phyloP scores from a whole-genome alignment of 2,888 invertebrate species.

The Hypomecis punctinalis region DNA sequence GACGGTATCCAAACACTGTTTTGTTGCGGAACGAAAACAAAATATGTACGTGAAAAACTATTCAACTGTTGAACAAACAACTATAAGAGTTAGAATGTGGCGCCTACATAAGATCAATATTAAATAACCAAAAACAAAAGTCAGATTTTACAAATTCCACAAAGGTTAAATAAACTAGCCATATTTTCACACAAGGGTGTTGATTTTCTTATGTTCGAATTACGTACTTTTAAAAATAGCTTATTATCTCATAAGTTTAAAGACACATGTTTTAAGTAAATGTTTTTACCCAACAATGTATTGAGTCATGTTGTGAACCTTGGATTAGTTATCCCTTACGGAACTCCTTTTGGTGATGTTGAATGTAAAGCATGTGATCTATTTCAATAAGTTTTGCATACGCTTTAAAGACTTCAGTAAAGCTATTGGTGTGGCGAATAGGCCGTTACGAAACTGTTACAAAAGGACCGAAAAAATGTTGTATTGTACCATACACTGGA shows the following conservation, averaged over 20 bases:
- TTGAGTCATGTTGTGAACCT: conserved; percentile 9
- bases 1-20: too few species aligned
- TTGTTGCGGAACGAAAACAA: too few species aligned
- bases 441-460: background rate
- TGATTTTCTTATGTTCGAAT: background rate
- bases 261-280: conserved; percentile 11
- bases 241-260: background rate
- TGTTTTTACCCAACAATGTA: conserved; percentile 3
- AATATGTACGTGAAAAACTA: too few species aligned
- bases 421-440: background rate
- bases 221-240: background rate
- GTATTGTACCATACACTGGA: too few species aligned
- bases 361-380: background rate
- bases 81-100: background rate
- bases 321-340: conserved; percentile 13
- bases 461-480: background rate
- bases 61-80: too few species aligned
- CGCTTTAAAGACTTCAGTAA: background rate
- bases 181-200: conserved; percentile 5
- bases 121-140: background rate
- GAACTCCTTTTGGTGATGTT: background rate
- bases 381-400: conserved; percentile 1
- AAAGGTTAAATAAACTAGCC: conserved; percentile 4
- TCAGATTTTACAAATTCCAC: background rate
- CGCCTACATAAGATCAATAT: background rate